Evolutionary conservation across 2,888 invertebrate species (phyloP).

Genomic region (Ashinkailepas kermadecensis): DNA sequence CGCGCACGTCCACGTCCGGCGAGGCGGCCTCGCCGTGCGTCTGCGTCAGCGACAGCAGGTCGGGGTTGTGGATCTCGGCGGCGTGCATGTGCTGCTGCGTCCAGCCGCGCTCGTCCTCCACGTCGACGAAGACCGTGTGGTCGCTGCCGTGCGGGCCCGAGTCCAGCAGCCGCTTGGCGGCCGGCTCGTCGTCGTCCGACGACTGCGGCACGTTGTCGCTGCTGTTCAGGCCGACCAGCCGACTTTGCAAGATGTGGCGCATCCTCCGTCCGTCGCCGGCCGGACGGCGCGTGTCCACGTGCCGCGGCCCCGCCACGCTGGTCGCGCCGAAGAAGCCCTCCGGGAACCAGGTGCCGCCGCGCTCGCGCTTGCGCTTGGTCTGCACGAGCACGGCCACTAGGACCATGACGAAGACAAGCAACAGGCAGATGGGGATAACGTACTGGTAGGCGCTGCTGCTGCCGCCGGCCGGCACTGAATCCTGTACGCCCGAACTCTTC

Average conservation of each 20-base stretch:
- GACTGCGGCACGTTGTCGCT: slow-evolving; percentile 52
- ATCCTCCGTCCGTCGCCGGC: slow-evolving; percentile 94
- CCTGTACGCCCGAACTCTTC: slow-evolving; percentile 45
- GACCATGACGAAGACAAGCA: slow-evolving; percentile 47
- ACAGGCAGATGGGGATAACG: slow-evolving; percentile 43
- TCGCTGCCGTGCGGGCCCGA: slow-evolving; percentile 63
- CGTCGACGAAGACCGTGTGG: slow-evolving; percentile 79
- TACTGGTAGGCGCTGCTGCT: slow-evolving; percentile 30
- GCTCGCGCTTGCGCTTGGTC: slow-evolving; percentile 67
- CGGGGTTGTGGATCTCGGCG: slow-evolving; percentile 67
- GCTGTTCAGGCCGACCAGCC: slow-evolving; percentile 48
- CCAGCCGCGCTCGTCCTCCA: slow-evolving; percentile 76
- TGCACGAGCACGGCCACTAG: slow-evolving; percentile 72
- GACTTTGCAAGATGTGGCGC: slow-evolving; percentile 58
- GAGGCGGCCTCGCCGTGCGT: slow-evolving; percentile 43
- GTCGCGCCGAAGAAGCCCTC: slow-evolving; percentile 78
- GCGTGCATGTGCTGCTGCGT: slow-evolving; percentile 87
- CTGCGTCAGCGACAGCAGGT: slow-evolving; percentile 68
- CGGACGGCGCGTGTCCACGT: slow-evolving; percentile 51
- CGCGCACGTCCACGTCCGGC: slow-evolving; percentile 61
- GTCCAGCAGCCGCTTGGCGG: slow-evolving; percentile 64
- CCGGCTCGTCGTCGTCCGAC: slow-evolving; percentile 78
- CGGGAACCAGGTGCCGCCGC: slow-evolving; percentile 93
- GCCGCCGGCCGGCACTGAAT: slow-evolving; percentile 33
- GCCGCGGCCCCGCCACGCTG: slow-evolving; percentile 29